phyloP scores from a whole-genome alignment of 1,140 invertebrate genomes.

The Pogonomyrmex barbatus region DNA sequence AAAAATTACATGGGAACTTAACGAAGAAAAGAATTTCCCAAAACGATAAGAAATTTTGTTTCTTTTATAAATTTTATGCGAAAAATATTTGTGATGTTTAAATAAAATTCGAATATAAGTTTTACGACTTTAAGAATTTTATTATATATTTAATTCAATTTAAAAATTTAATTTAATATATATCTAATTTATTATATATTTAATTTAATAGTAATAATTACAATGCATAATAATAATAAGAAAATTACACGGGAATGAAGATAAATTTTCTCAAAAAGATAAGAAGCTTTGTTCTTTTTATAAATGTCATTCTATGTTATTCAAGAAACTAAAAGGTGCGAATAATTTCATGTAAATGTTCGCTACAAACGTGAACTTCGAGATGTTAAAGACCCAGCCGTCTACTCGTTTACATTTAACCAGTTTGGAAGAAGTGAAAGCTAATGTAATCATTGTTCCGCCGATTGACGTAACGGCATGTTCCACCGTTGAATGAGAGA shows the following conservation, averaged over 20 bases:
- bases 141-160: not conserved
- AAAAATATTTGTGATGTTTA: too few relatives aligned
- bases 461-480: constrained; percentile 50
- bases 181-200: not conserved
- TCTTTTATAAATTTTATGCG: too few relatives aligned
- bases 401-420: constrained; percentile 50
- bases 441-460: constrained; percentile 62
- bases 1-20: not conserved
- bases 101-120: too few relatives aligned
- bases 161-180: not conserved
- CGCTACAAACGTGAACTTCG: constrained; percentile 9
- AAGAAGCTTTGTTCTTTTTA: not conserved
- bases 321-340: not conserved
- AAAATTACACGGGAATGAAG: not conserved
- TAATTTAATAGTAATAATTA: not conserved
- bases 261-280: not conserved
- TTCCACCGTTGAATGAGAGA: constrained; percentile 35
- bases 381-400: constrained; percentile 5
- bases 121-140: too few relatives aligned
- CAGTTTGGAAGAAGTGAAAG: constrained; percentile 61
- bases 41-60: too few relatives aligned
- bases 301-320: not conserved
- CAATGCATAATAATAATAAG: not conserved
- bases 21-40: too few relatives aligned
- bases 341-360: not conserved